Evolutionary conservation across 2,113 vertebrate species (phyloP).

Genomic region (Pluvialis apricaria): DNA sequence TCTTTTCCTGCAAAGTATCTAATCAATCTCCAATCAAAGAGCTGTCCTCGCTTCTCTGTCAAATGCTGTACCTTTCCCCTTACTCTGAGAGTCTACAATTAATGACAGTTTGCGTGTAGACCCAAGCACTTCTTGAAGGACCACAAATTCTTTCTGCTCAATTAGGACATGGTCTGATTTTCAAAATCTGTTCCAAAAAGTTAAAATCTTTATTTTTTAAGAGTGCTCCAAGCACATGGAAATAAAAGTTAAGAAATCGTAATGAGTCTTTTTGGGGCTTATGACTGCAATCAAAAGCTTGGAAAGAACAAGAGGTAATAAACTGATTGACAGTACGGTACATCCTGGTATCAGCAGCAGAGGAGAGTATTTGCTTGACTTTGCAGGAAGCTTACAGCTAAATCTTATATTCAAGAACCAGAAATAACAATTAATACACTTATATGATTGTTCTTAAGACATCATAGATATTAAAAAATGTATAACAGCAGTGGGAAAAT

Average conservation of each 20-base stretch:
- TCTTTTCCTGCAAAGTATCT: not conserved
- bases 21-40: not conserved
- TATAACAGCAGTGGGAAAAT: not conserved
- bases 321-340: constrained; percentile 3
- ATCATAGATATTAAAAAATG: not conserved
- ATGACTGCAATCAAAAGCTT: constrained; percentile 57
- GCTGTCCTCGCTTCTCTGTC: not conserved
- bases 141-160: not conserved
- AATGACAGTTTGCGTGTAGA: not conserved
- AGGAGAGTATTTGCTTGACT: not conserved
- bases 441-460: not conserved
- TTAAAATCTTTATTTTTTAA: constrained; percentile 48
- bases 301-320: constrained; percentile 44
- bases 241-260: constrained; percentile 40
- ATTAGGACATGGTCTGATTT: constrained; percentile 36
- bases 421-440: constrained; percentile 36
- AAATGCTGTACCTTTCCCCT: not conserved
- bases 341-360: not conserved
- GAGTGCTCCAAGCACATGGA: constrained; percentile 4
- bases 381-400: not conserved
- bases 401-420: not conserved
- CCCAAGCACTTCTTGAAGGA: not conserved
- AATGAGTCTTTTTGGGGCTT: constrained; percentile 67
- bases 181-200: not conserved
- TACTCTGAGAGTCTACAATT: not conserved